phyloP scores from a whole-genome alignment of 2,888 invertebrate species.

The Mesorhabditis sp. region DNA sequence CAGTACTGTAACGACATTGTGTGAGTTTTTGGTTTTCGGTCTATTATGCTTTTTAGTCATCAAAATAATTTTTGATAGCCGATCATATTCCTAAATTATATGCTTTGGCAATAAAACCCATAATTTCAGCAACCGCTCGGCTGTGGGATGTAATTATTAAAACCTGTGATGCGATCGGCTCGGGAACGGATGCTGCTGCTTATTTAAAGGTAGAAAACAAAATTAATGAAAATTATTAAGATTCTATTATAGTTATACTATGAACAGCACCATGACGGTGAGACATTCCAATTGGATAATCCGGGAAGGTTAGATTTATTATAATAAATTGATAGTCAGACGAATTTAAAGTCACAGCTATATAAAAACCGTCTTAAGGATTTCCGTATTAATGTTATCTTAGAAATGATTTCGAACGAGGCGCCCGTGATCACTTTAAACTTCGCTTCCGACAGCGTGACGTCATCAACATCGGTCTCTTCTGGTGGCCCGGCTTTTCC shows the following conservation, averaged over 20 bases:
- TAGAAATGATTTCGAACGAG: slow-evolving; percentile 46
- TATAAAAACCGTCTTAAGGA: no score
- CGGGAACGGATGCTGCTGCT: slow-evolving; percentile 46
- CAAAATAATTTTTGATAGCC: no score
- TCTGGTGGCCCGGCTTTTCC: slow-evolving; percentile 47
- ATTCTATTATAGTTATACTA: no score
- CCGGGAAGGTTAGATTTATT: slow-evolving; percentile 17
- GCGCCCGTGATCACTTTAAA: slow-evolving; percentile 41
- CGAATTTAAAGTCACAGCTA: no score
- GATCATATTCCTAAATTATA: no score
- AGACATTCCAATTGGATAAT: slow-evolving; percentile 39
- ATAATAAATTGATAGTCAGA: no score
- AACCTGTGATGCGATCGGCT: slow-evolving; percentile 38
- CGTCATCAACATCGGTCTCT: slow-evolving; percentile 42
- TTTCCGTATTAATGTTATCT: neutral
- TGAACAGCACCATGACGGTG: slow-evolving; percentile 35
- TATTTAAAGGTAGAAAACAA: slow-evolving; percentile 45
- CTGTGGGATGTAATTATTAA: slow-evolving; percentile 48
- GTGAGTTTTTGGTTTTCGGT: no score
- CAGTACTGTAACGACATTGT: no score
- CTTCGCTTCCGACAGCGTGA: slow-evolving; percentile 41
- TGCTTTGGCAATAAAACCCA: no score
- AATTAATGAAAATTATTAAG: no score
- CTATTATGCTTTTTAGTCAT: no score
- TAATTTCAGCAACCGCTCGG: slow-evolving; percentile 10